Conservation (phyloP, 2,113 vertebrate genomes). For the Odobenus rosmarus region DNA sequence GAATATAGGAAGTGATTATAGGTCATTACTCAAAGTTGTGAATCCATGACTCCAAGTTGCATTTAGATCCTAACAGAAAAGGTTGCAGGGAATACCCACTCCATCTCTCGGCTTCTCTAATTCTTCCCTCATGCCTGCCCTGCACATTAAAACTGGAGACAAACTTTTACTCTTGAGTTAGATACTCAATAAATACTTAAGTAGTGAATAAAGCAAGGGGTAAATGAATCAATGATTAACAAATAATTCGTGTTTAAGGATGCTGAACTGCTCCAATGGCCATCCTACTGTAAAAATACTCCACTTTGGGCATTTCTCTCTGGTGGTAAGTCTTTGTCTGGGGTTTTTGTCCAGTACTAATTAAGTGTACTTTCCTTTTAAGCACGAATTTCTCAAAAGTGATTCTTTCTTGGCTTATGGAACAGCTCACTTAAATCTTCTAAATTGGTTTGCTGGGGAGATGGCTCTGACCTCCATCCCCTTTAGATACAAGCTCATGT, state of each 20-base stretch:
- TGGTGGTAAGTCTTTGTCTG: not conserved
- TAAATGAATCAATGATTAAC: not conserved
- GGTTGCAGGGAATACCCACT: not conserved
- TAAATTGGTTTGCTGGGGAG: conserved; percentile 63
- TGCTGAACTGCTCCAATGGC: not conserved
- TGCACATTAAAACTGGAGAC: not conserved
- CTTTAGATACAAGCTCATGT: not conserved
- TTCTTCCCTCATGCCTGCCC: not conserved
- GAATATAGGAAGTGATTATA: not conserved
- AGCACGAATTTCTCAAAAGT: conserved; percentile 61
- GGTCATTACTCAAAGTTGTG: not conserved
- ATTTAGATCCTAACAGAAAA: not conserved
- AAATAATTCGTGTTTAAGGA: not conserved
- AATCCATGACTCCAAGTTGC: not conserved
- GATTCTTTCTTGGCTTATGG: conserved; percentile 50
- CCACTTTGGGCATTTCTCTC: not conserved
- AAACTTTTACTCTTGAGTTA: not conserved
- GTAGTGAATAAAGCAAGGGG: not conserved
- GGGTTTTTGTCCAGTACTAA: conserved; percentile 25
- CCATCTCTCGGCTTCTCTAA: not conserved
- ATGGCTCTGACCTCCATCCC: conserved; percentile 34
- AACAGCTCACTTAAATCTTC: conserved; percentile 60
- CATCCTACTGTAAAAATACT: not conserved
- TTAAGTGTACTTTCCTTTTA: conserved; percentile 21
- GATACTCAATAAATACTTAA: not conserved